Conservation (phyloP, 2,888 invertebrate genomes). For the Nymphalis urticae region DNA sequence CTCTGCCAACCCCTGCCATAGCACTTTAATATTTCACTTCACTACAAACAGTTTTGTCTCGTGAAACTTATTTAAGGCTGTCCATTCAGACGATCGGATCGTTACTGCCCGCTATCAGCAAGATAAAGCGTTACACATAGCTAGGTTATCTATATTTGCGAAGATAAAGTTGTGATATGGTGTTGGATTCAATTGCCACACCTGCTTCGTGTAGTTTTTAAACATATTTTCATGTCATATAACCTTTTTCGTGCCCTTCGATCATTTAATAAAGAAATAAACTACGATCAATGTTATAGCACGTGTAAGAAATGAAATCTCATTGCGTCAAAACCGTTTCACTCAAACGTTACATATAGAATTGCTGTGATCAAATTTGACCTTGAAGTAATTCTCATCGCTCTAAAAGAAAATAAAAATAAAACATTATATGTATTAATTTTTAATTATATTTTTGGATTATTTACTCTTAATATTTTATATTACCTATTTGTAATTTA, state of each 20-base stretch:
- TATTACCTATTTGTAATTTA: too few relatives aligned
- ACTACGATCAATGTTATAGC: too few relatives aligned
- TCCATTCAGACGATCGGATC: conserved; percentile 57
- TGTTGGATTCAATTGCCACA: conserved; percentile 67
- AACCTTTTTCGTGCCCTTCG: background rate
- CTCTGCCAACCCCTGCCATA: conserved; percentile 82
- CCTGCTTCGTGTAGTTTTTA: conserved; percentile 46
- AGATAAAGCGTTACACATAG: conserved; percentile 65
- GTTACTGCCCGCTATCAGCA: conserved; percentile 64
- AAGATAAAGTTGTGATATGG: conserved; percentile 69
- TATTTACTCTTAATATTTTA: too few relatives aligned
- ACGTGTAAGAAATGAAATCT: too few relatives aligned
- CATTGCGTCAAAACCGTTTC: too few relatives aligned
- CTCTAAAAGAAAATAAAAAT: too few relatives aligned
- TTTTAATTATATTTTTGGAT: too few relatives aligned
- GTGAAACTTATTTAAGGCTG: conserved; percentile 43
- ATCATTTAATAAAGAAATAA: background rate
- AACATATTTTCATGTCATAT: background rate
- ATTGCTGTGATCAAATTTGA: too few relatives aligned
- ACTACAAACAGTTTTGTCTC: conserved; percentile 36
- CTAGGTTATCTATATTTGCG: conserved; percentile 76
- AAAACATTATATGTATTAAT: too few relatives aligned
- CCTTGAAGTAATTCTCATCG: too few relatives aligned
- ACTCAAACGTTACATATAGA: too few relatives aligned
- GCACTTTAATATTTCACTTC: conserved; percentile 54